phyloP scores from a whole-genome alignment of 2,113 vertebrate species.

The Lophius piscatorius region DNA sequence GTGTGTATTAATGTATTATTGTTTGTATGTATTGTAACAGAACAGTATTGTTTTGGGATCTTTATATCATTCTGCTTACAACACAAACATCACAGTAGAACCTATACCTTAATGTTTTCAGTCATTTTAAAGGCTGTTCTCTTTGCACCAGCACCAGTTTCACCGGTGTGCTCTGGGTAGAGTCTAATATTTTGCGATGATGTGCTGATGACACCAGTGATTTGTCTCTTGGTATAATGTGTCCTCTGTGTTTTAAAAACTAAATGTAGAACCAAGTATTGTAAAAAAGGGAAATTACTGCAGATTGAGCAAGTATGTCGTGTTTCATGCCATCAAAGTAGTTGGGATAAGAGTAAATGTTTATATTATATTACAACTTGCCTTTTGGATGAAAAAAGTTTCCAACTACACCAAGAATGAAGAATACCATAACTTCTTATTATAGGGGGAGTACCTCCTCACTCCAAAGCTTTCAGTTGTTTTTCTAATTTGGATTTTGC shows the following conservation, averaged over 20 bases:
- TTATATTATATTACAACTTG: constrained; percentile 72
- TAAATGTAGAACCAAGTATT: constrained; percentile 67
- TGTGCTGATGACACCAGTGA: constrained; percentile 69
- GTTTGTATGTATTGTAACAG: too few relatives aligned
- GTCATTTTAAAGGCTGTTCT: too few relatives aligned
- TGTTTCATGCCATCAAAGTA: constrained; percentile 68
- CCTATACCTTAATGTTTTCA: too few relatives aligned
- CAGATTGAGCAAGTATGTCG: constrained; percentile 56
- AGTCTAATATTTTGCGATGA: constrained; percentile 50
- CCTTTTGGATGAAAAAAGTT: constrained; percentile 64
- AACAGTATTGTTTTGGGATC: too few relatives aligned
- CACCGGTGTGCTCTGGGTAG: constrained; percentile 29
- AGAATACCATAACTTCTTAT: constrained; percentile 69
- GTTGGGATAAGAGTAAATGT: constrained; percentile 68
- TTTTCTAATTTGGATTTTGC: constrained; percentile 48
- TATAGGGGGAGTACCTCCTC: constrained; percentile 49
- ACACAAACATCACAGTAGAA: not conserved
- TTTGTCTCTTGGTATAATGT: constrained; percentile 67
- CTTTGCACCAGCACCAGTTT: not conserved
- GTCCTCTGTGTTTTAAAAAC: constrained; percentile 66
- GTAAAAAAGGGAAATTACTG: constrained; percentile 68
- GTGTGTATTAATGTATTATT: too few relatives aligned
- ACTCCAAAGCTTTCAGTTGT: constrained; percentile 47
- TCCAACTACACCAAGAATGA: constrained; percentile 65
- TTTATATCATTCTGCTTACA: too few relatives aligned